Conservation (phyloP, 2,113 vertebrate species). For the Zosterops hypoxanthus region DNA sequence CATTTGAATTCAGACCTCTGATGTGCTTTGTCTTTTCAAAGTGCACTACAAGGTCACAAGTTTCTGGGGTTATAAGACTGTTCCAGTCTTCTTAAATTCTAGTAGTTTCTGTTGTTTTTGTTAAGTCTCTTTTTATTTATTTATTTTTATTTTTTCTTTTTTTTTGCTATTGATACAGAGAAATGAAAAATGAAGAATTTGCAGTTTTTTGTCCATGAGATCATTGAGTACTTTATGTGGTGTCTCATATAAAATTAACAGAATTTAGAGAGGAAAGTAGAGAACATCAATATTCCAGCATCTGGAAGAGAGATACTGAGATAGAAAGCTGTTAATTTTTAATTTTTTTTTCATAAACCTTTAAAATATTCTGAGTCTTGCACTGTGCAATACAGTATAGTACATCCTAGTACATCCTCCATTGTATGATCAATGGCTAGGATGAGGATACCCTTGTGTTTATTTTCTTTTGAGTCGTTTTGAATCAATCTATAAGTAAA, state of each 20-base stretch:
- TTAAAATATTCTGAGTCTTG: background rate
- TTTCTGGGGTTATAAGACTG: background rate
- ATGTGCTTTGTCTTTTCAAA: background rate
- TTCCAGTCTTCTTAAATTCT: background rate
- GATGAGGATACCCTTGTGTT: background rate
- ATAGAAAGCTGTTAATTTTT: background rate
- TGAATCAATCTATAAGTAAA: background rate
- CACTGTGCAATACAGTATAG: background rate
- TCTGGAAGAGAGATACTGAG: background rate
- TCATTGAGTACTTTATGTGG: constrained; percentile 1
- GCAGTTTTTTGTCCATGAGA: background rate
- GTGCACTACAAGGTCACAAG: background rate
- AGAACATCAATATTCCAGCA: constrained; percentile 43
- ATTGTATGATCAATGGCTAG: accelerated
- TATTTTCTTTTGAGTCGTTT: background rate
- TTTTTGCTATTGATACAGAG: background rate
- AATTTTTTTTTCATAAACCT: constrained; percentile 23
- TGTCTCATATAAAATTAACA: constrained; percentile 51
- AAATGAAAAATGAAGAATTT: background rate
- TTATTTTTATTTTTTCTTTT: background rate
- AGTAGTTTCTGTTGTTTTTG: background rate
- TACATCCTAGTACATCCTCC: background rate
- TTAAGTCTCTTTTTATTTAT: background rate
- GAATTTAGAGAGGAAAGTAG: constrained; percentile 44
- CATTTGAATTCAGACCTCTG: background rate